Conservation (phyloP, 2,113 vertebrate species). For the Mormyrus lacerda region DNA sequence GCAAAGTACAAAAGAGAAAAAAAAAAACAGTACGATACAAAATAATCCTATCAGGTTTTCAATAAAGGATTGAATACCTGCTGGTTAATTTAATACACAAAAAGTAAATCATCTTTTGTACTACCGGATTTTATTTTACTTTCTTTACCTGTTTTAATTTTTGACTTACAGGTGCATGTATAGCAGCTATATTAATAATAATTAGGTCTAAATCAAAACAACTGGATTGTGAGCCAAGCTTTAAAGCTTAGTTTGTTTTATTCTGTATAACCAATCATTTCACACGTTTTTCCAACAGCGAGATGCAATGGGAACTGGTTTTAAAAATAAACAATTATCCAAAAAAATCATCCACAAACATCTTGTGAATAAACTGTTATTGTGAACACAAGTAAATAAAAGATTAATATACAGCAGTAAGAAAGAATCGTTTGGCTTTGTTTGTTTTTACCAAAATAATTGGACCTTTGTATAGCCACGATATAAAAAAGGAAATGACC, state of each 20-base stretch:
- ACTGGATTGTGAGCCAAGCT: neutral
- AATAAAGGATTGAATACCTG: neutral
- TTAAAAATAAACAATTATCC: neutral
- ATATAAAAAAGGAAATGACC: neutral
- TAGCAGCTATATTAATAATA: neutral
- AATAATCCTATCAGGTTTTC: neutral
- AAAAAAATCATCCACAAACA: neutral
- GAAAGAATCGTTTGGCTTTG: neutral
- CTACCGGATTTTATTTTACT: neutral
- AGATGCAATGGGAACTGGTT: neutral
- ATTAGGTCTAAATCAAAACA: neutral
- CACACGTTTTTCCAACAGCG: neutral
- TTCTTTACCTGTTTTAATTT: neutral
- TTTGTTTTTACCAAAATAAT: conserved; percentile 5
- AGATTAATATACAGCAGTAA: neutral
- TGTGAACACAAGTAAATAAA: neutral
- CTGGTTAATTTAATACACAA: neutral
- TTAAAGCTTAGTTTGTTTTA: neutral
- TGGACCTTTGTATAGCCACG: neutral
- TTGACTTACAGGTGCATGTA: neutral
- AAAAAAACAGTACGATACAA: neutral
- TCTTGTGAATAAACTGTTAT: neutral
- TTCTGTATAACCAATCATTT: neutral
- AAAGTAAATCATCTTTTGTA: neutral
- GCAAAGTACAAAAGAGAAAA: too few relatives aligned